Conservation (phyloP, 2,113 vertebrate species). For the Spermophilus dauricus region DNA sequence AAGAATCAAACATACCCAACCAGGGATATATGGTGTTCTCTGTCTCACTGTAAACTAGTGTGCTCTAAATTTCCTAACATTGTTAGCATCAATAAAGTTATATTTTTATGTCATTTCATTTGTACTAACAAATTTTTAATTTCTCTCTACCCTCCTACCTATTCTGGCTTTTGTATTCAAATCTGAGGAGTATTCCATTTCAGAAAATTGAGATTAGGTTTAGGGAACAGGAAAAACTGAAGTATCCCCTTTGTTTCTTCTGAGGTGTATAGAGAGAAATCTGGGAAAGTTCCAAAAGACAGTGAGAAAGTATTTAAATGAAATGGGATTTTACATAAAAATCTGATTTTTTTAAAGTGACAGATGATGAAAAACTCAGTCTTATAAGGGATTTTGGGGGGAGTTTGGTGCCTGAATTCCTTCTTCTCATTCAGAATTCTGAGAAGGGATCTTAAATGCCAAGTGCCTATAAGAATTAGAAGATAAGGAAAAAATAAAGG, state of each 20-base stretch:
- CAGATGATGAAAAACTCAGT: neutral
- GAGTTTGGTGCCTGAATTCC: neutral
- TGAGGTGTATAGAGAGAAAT: neutral
- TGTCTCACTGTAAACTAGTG: conserved; percentile 65
- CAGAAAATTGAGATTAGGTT: conserved; percentile 4
- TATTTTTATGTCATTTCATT: conserved; percentile 82
- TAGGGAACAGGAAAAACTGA: neutral
- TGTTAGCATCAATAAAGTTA: conserved; percentile 81
- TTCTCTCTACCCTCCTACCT: neutral
- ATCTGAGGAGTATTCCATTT: neutral
- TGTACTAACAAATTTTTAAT: conserved; percentile 72
- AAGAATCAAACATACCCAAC: neutral
- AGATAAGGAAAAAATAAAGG: neutral
- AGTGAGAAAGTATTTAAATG: neutral
- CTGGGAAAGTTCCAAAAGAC: neutral
- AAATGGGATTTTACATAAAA: neutral
- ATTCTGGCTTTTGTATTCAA: neutral
- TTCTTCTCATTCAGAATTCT: conserved; percentile 7
- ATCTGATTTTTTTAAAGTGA: neutral
- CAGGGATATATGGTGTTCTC: neutral
- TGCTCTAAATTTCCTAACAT: conserved; percentile 51
- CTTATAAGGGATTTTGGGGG: neutral
- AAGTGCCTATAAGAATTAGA: neutral
- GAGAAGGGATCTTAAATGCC: neutral
- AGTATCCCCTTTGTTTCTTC: neutral